phyloP scores from a whole-genome alignment of 2,888 invertebrate species.

The Crioceris asparagi region DNA sequence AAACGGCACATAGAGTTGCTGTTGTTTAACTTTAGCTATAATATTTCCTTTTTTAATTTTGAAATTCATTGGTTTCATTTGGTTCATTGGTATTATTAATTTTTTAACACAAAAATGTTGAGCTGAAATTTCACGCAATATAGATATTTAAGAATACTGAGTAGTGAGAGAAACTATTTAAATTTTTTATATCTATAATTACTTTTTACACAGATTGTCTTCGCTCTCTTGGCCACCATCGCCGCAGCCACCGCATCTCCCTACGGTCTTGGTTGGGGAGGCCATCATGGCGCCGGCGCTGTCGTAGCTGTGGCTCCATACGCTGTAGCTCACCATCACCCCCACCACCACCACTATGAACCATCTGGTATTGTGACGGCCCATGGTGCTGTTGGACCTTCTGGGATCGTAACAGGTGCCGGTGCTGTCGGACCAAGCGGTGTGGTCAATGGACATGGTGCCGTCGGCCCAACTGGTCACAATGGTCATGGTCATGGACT shows the following conservation, averaged over 20 bases:
- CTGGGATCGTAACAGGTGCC: slow-evolving; percentile 14
- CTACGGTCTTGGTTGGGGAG: slow-evolving; percentile 7
- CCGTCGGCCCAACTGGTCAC: slow-evolving; percentile 14
- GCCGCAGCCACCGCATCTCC: slow-evolving; percentile 9
- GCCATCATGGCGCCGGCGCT: background rate
- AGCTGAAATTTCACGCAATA: too few relatives aligned
- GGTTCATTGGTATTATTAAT: too few relatives aligned
- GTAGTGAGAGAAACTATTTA: too few relatives aligned
- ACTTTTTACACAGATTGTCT: slow-evolving; percentile 5
- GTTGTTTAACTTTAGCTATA: too few relatives aligned
- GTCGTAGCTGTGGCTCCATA: background rate
- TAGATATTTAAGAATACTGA: too few relatives aligned
- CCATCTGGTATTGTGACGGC: slow-evolving; percentile 12
- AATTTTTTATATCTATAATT: too few relatives aligned
- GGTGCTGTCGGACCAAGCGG: slow-evolving; percentile 15
- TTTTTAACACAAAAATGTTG: too few relatives aligned
- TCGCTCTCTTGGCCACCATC: slow-evolving; percentile 7
- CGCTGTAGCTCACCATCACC: background rate
- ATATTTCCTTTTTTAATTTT: too few relatives aligned
- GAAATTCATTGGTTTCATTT: too few relatives aligned
- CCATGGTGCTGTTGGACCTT: slow-evolving; percentile 12
- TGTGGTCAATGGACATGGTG: slow-evolving; percentile 15
- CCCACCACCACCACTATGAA: slow-evolving; percentile 1
- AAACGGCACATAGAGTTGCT: too few relatives aligned
- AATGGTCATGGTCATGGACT: slow-evolving; percentile 8